Evolutionary conservation across 2,113 vertebrate species (phyloP).

Genomic region (Variabilichromis moorii): DNA sequence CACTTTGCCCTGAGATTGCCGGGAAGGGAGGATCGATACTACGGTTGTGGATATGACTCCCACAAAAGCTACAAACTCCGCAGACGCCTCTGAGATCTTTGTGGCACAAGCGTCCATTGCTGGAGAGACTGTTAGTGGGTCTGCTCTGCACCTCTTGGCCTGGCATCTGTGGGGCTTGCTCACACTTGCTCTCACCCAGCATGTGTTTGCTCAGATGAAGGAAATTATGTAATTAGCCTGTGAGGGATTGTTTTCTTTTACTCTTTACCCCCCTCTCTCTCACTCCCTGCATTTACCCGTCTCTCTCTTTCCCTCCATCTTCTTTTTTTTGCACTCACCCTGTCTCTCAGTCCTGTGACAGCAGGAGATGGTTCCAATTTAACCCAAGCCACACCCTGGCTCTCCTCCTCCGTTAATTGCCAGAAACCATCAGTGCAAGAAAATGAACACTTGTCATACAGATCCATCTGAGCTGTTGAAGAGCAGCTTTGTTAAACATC

Average conservation of each 20-base stretch:
- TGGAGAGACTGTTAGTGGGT: background rate
- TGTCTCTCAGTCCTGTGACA: constrained; percentile 21
- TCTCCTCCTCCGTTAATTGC: constrained; percentile 80
- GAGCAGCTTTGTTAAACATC: constrained; percentile 75
- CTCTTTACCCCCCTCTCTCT: constrained; percentile 9
- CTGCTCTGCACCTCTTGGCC: constrained; percentile 27
- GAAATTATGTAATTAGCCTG: constrained; percentile 94
- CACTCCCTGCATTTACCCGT: background rate
- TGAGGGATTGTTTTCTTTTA: constrained; percentile 73
- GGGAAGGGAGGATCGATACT: background rate
- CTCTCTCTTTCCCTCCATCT: constrained; percentile 31
- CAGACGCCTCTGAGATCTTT: background rate
- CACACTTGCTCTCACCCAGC: constrained; percentile 65
- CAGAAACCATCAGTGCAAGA: constrained; percentile 68
- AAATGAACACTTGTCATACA: constrained; percentile 62
- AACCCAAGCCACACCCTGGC: constrained; percentile 72
- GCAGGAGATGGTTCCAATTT: constrained; percentile 82
- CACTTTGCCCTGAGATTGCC: background rate
- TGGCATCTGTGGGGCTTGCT: constrained; percentile 50
- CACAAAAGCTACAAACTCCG: background rate
- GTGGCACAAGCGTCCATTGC: background rate
- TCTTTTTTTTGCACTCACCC: background rate
- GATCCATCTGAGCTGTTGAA: constrained; percentile 83
- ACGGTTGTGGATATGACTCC: background rate
- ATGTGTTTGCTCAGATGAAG: constrained; percentile 91